phyloP scores from a whole-genome alignment of 92 coral and sea anemone species.

The Siderastrea siderea region DNA sequence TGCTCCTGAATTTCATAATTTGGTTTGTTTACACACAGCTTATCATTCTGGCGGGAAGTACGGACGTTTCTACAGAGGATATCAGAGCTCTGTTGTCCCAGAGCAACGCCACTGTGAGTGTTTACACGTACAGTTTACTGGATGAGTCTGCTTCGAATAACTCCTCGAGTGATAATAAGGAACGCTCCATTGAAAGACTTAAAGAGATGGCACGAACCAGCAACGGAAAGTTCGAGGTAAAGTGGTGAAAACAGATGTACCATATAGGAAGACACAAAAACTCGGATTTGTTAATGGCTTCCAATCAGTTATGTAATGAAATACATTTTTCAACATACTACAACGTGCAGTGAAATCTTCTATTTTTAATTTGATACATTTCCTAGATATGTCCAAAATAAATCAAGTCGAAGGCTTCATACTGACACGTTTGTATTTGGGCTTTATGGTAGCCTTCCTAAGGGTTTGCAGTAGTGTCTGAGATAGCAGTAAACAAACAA shows the following conservation, averaged over 20 bases:
- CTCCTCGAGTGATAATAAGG: conserved; percentile 27
- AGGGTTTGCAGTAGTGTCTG: too few species aligned
- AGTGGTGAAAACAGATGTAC: too few species aligned
- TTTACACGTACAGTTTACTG: conserved; percentile 77
- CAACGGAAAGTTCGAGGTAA: conserved; percentile 85
- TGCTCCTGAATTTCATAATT: too few species aligned
- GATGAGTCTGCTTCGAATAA: conserved; percentile 27
- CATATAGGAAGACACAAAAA: background rate
- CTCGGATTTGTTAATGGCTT: background rate
- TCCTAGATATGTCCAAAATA: too few species aligned
- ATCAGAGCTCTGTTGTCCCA: conserved; percentile 61
- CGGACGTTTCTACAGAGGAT: conserved; percentile 74
- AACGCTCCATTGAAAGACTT: conserved; percentile 48
- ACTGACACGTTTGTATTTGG: too few species aligned
- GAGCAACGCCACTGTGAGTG: conserved; percentile 75
- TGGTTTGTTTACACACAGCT: conserved; percentile 43
- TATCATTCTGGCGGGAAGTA: conserved; percentile 86
- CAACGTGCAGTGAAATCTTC: too few species aligned
- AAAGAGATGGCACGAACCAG: conserved; percentile 66
- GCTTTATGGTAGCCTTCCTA: too few species aligned
- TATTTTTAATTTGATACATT: too few species aligned
- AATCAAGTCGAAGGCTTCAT: too few species aligned
- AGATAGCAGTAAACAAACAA: too few species aligned
- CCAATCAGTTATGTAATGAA: background rate
- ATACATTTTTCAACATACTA: too few species aligned